Percentiles rank a stretch among this genome's conserved stretches.
Evolutionary conservation across 1,140 invertebrate genomes (phyloP).

Genomic region (Cydia strobilella): DNA sequence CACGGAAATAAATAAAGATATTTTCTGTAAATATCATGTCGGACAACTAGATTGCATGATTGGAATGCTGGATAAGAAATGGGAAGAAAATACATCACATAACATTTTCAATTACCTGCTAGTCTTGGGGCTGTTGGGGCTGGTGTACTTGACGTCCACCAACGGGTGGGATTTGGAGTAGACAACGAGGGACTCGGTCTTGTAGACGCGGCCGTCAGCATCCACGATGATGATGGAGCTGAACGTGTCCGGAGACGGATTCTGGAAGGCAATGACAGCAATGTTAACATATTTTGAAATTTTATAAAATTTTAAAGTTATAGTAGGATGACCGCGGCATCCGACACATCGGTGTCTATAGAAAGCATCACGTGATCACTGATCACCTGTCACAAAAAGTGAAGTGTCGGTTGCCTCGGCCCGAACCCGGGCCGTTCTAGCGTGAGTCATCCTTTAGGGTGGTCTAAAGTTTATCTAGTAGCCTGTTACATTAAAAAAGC

Average conservation of each 20-base stretch:
- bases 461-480: too few species aligned
- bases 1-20: background rate
- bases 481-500: too few species aligned
- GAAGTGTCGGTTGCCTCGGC: too few species aligned
- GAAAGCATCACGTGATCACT: too few species aligned
- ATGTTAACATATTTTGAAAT: slow-evolving; percentile 20
- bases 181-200: slow-evolving; percentile 71
- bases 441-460: too few species aligned
- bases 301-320: too few species aligned
- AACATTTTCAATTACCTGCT: slow-evolving; percentile 51
- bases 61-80: background rate
- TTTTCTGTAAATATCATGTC: background rate
- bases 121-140: slow-evolving; percentile 50
- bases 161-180: slow-evolving; percentile 69
- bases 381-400: too few species aligned
- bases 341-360: too few species aligned
- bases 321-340: too few species aligned
- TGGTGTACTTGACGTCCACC: slow-evolving; percentile 72
- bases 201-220: slow-evolving; percentile 79
- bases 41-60: background rate
- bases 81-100: background rate
- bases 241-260: slow-evolving; percentile 73
- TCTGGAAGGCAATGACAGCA: slow-evolving; percentile 51
- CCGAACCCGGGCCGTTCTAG: too few species aligned
- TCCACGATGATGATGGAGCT: slow-evolving; percentile 65